Evolutionary conservation across 2,888 invertebrate species (phyloP).

Genomic region (Ashinkailepas kermadecensis): DNA sequence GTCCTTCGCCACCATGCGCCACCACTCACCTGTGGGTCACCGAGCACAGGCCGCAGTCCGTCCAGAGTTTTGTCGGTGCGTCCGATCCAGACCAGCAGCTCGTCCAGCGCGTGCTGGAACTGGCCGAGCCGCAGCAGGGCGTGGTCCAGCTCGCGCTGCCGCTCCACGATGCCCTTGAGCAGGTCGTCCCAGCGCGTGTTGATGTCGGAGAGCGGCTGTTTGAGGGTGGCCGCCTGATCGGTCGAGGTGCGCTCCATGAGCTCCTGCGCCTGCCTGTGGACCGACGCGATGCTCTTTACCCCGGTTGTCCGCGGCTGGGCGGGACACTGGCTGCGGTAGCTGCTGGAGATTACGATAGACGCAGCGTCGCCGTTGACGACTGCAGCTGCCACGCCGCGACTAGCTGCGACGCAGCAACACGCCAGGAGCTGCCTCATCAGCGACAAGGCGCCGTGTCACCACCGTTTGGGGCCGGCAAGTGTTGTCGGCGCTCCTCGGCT

Average conservation of each 20-base stretch:
- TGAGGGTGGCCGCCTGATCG: constrained; percentile 87
- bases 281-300: background rate
- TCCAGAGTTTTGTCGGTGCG: constrained; percentile 79
- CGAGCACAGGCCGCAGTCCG: constrained; percentile 78
- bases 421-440: too few species aligned
- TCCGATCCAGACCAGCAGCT: constrained; percentile 89
- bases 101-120: constrained; percentile 92
- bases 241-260: constrained; percentile 86
- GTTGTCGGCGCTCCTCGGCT: too few species aligned
- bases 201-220: constrained; percentile 80
- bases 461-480: too few species aligned
- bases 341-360: too few species aligned
- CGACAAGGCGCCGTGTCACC: too few species aligned
- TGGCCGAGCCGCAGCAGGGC: constrained; percentile 90
- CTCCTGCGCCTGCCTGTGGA: constrained; percentile 82
- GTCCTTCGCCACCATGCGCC: too few species aligned
- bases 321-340: too few species aligned
- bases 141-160: constrained; percentile 86
- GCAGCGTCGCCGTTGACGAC: too few species aligned
- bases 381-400: too few species aligned
- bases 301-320: too few species aligned
- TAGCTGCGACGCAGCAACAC: too few species aligned
- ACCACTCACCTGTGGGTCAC: constrained; percentile 64
- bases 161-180: constrained; percentile 79
- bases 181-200: constrained; percentile 92